Evolutionary conservation across 2,888 invertebrate genomes (phyloP).

Genomic region (Byasa hedistus): DNA sequence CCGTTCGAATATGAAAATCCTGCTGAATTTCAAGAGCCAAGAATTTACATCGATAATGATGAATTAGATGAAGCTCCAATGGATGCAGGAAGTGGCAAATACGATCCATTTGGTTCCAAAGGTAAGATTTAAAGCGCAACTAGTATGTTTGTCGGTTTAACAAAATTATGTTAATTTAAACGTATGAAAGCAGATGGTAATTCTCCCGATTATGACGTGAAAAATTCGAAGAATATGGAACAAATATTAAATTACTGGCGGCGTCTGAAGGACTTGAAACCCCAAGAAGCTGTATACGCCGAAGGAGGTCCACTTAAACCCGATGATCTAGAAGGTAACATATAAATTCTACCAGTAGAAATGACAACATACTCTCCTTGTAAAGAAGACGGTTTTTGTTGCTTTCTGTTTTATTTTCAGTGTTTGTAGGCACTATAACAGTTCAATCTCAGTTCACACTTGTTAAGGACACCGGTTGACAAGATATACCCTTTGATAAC

Average conservation of each 20-base stretch:
- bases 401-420: slow-evolving; percentile 45
- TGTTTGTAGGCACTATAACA: slow-evolving; percentile 32
- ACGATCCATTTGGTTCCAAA: slow-evolving; percentile 58
- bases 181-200: slow-evolving; percentile 38
- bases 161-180: neutral
- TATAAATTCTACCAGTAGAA: slow-evolving; percentile 9
- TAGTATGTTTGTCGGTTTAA: neutral
- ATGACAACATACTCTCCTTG: slow-evolving; percentile 2
- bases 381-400: slow-evolving; percentile 47
- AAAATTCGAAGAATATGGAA: slow-evolving; percentile 66
- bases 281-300: slow-evolving; percentile 60
- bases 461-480: slow-evolving; percentile 1
- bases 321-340: slow-evolving; percentile 63
- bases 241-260: slow-evolving; percentile 70
- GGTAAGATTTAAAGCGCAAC: slow-evolving; percentile 44
- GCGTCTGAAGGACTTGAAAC: slow-evolving; percentile 59
- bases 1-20: slow-evolving; percentile 74
- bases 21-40: slow-evolving; percentile 74
- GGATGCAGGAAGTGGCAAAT: slow-evolving; percentile 70
- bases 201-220: slow-evolving; percentile 40
- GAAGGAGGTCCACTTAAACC: slow-evolving; percentile 70
- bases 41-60: slow-evolving; percentile 80
- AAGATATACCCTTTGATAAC: neutral
- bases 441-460: slow-evolving; percentile 5
- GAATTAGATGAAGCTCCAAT: slow-evolving; percentile 64